Base-by-base conservation (phyloP, 2,888 invertebrate genomes). In the Norana najaformis region DNA sequence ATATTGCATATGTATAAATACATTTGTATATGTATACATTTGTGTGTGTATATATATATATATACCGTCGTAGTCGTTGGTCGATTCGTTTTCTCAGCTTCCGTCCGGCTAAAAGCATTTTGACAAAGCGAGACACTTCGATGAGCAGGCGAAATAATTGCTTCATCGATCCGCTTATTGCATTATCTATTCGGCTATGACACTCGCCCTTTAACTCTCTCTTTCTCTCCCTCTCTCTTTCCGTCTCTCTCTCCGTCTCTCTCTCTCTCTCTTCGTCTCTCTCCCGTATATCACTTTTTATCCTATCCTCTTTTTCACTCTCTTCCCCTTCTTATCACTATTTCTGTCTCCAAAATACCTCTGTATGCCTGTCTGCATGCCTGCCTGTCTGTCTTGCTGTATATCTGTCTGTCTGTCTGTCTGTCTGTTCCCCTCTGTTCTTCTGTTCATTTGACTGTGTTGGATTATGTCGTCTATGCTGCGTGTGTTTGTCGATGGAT, bases 131-230 rank as follows among this genome's bases (percentile, higher is more conserved):
- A 85, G 85, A 85, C 35, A n/a, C 16, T 85, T 85, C 85, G 85
- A 85, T 85, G 85, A 85, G 85, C 37, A 36, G 36, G 20, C 18
- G 37, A 35, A 36, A 85, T 85, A 85, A 85, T 85, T 85, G 85
- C 85, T 85, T 85, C 85, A 85, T 85, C 85, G 85, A 85, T 85
- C 85, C 34, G 85, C 35, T 37, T 85, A 85, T 85, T 85, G 85
- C 85, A 36, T 85, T 85, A 85, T 30, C 36, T 35, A 85, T 85
- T 85, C 37, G 13, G 20, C 36, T 16, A 35, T 35, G 1, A 35
- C 83, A 35, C 85, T 85, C 85, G 16, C 85, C 14, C 85, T 36
- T 6, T 85, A 34, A 6, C 35, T 30, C 36, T 14, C 36, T 83
- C 35, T 83, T 14, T 83, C 16, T 35, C 83, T 85, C 36, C 14